phyloP scores from a whole-genome alignment of 23 tunicate species.

The Ciona savignyi region DNA sequence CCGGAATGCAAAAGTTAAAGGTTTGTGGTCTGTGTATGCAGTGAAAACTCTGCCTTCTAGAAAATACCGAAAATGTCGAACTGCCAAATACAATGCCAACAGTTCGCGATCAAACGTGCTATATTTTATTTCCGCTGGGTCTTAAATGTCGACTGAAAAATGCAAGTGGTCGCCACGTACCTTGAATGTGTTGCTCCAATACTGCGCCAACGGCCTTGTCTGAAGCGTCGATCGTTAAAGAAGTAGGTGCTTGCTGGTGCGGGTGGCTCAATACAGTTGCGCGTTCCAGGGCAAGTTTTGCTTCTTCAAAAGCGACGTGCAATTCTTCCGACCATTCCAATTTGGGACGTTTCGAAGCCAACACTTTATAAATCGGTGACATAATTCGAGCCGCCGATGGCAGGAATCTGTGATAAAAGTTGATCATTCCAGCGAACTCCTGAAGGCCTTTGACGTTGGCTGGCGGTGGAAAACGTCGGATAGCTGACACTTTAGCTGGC shows the following conservation, averaged over 20 bases:
- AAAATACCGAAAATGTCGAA: constrained; percentile 18
- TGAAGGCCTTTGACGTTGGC: background rate
- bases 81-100: constrained; percentile 12
- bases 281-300: constrained; percentile 13
- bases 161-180: constrained; percentile 12
- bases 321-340: background rate
- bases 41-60: constrained; percentile 17
- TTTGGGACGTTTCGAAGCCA: background rate
- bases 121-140: constrained; percentile 13
- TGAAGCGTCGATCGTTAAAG: constrained; percentile 15
- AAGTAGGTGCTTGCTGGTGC: constrained; percentile 2
- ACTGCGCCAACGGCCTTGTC: constrained; percentile 19
- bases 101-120: constrained; percentile 30
- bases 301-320: constrained; percentile 6
- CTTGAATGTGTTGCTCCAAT: constrained; percentile 24
- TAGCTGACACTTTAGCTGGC: background rate
- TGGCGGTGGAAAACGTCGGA: background rate
- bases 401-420: constrained; percentile 6
- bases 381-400: constrained; percentile 1
- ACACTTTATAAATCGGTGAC: background rate
- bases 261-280: constrained; percentile 8
- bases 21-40: constrained; percentile 20
- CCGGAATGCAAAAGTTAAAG: background rate
- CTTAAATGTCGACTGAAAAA: constrained; percentile 20
- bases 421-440: constrained; percentile 1